Base-by-base conservation (phyloP, 1,140 invertebrate genomes). In the Solenopsis fugax region DNA sequence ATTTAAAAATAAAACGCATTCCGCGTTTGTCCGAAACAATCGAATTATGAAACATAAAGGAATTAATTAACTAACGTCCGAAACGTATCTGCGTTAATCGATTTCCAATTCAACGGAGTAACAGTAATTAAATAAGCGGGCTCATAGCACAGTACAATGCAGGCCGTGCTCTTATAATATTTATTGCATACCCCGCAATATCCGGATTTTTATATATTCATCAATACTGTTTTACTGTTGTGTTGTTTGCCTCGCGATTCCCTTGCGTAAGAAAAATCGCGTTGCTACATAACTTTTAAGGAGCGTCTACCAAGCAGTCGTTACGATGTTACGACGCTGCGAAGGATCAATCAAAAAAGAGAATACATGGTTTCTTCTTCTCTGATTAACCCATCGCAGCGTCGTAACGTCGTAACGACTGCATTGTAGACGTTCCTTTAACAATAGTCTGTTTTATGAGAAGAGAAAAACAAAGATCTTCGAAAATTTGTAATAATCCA, bases 101-200 rank as follows among this genome's bases (percentile, higher is more conserved):
- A 72, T 72, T 72, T 50, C 21, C 69, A 29, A 76, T 62, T 76
- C 37, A 41, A 60, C 54, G 37, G 37, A 76, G 29, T 12, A 24
- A 60, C 16, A 45, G n/a, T 37, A 13, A 76, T 76, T 76, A 76
- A 58, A 6, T 12, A 45, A 56, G n/a, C 6, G 2, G 56, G 37
- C 16, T 52, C 45, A 21, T 7, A 34, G n/a, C 41, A 41, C 34
- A 58, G 4, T 16, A 16, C 12, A 24, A 21, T n/a, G 16, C 16
- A 56, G 4, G 9, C n/a, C 54, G 4, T 37, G 41, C n/a, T 54
- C 9, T 72, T 34, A 72, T 29, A 72, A 69, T 67, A 67, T 69
- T 69, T 69, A 41, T 48, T 16, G 34, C 16, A 34, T 64, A 29
- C 2, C 24, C 24, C 21, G 67, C 72, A 34, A 18, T 76, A 60